Percentiles rank a stretch among this genome's conserved stretches.
Conservation (phyloP, 2,888 invertebrate species). For the Antheraea yamamai region DNA sequence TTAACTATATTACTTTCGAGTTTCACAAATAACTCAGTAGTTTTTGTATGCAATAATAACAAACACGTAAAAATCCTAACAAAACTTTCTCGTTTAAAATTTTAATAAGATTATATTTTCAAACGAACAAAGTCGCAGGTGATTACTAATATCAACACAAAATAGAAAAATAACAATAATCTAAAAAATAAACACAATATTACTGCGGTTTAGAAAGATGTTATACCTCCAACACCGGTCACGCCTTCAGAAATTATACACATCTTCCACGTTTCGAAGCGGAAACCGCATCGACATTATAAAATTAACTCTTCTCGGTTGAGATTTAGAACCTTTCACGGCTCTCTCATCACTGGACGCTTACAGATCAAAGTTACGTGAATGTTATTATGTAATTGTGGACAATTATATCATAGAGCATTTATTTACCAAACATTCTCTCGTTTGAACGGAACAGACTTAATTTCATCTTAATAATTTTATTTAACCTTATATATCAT, state of each 20-base stretch:
- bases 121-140: no score
- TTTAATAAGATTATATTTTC: no score
- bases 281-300: not conserved
- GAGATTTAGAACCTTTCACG: conserved; percentile 2
- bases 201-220: conserved; percentile 9
- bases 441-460: not conserved
- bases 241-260: not conserved
- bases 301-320: not conserved
- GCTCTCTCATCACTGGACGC: not conserved
- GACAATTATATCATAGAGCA: not conserved
- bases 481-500: not conserved
- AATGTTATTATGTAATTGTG: conserved; percentile 1
- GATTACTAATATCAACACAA: not conserved
- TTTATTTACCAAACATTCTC: not conserved
- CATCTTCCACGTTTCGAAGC: not conserved
- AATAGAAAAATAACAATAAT: not conserved
- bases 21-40: no score
- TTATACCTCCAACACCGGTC: not conserved
- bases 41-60: no score
- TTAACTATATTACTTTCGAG: no score
- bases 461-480: not conserved
- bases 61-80: no score
- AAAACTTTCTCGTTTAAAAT: no score
- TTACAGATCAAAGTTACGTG: not conserved
- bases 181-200: conserved; percentile 2